Evolutionary conservation across 2,888 invertebrate species (phyloP), one percentile per base, ranked within the genome.

Genomic region (Physocephala rufipes): DNA sequence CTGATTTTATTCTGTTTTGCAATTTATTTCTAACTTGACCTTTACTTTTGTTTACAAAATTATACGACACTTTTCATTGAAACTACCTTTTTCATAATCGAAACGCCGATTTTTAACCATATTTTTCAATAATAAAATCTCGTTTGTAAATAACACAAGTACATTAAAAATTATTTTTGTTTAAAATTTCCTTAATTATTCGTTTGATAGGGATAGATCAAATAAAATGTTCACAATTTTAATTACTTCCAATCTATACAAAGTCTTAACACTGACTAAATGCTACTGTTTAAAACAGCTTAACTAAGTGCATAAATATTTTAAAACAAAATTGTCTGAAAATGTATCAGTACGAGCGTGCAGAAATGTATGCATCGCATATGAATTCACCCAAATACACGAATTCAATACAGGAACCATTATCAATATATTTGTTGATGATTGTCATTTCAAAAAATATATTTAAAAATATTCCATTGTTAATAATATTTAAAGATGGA

Each of bases 21-120:
- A n/a, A n/a, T n/a, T n/a, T n/a, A n/a, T n/a, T 43, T 59, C 16
- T 24, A 24, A 1, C 9, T 26, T 5, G 21, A 16, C 28, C 9
- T 26, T 24, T 26, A 26, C 15, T 1, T 55, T 55, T 55, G 24
- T 55, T 26, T 15, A 13, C 24, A 26, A 26, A 26, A 55, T 55
- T 26, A 4, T 36, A 7, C 9, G 4, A 36, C 9, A 9, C 49
- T 19, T 49, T 49, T 55, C 7, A 24, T 55, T 12, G 12, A 28
- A 21, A 67, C 13, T 67, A 67, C 67, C 67, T 67, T 58, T 82
- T 80, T 77, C 76, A 63, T 78, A 75, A 55, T 83, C 82, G 69
- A 77, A 83, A 53, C 85, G 80, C 70, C 85, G 84, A 80, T 84
- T 84, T 73, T 84, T 85, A 28, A 79, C 81, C 79, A 83, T 82